Conservation (phyloP, 2,888 invertebrate genomes). For the Drosophila monieri region DNA sequence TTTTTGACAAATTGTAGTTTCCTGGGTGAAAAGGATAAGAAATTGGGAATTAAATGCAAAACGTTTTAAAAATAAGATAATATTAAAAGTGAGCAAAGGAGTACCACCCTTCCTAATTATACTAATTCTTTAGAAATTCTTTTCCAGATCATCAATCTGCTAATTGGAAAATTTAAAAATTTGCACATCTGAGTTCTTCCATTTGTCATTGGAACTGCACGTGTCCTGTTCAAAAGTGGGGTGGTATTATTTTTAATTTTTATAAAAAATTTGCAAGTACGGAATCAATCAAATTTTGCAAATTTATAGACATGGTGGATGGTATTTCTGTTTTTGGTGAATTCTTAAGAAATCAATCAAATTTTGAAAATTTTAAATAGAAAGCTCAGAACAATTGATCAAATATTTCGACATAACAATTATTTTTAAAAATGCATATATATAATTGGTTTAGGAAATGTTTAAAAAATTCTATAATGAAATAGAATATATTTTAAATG, state of each 20-base stretch:
- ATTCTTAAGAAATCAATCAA: conserved; percentile 59
- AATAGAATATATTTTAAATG: neutral
- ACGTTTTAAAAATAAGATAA: neutral
- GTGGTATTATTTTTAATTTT: conserved; percentile 41
- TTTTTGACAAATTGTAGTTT: conserved; percentile 63
- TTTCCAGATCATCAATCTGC: neutral
- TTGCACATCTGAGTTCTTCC: conserved; percentile 60
- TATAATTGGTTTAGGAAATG: neutral
- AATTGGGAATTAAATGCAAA: conserved; percentile 29
- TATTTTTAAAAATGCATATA: neutral
- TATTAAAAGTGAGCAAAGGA: neutral
- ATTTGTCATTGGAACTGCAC: conserved; percentile 59
- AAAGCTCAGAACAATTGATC: conserved; percentile 4
- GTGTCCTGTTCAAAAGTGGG: conserved; percentile 50
- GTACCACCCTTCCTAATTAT: neutral
- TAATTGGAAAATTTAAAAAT: conserved; percentile 57
- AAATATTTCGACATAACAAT: neutral
- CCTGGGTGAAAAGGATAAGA: conserved; percentile 11
- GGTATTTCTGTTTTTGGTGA: neutral
- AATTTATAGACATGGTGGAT: neutral
- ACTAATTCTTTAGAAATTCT: neutral
- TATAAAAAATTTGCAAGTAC: conserved; percentile 45
- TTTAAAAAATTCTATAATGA: no score
- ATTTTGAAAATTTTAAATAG: conserved; percentile 22
- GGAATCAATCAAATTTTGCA: conserved; percentile 60